phyloP scores from a whole-genome alignment of 64 coral and sea anemone genomes.

The Montipora sp. region DNA sequence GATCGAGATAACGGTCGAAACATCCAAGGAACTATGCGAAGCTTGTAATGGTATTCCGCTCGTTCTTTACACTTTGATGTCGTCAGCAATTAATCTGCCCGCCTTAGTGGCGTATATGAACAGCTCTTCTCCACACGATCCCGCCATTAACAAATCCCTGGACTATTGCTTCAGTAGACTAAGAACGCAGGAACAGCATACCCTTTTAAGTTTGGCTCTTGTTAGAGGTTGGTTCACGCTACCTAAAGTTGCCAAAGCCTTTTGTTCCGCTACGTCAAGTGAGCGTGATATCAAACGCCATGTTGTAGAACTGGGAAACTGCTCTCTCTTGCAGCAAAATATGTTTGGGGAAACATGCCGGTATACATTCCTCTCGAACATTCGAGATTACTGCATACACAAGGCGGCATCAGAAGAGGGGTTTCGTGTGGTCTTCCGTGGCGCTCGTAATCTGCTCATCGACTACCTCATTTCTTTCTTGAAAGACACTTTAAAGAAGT shows the following conservation, averaged over 20 bases:
- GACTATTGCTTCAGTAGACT: slow-evolving; percentile 16
- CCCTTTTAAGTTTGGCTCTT: not conserved
- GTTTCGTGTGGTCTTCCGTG: not conserved
- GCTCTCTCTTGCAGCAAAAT: not conserved
- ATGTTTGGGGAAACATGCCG: not conserved
- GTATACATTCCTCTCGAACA: not conserved
- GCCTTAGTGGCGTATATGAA: not conserved
- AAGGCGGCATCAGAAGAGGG: not conserved
- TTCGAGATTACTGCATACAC: not conserved
- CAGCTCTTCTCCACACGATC: not conserved
- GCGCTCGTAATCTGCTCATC: slow-evolving; percentile 7
- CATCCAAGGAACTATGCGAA: not conserved
- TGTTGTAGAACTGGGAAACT: not conserved
- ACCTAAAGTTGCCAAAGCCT: not conserved
- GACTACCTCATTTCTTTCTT: slow-evolving; percentile 32
- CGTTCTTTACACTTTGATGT: slow-evolving; percentile 2
- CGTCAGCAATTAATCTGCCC: not conserved
- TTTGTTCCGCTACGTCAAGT: not conserved
- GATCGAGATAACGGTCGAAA: not conserved
- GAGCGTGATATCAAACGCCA: not conserved
- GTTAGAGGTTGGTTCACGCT: slow-evolving; percentile 1
- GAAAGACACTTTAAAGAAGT: slow-evolving; percentile 13
- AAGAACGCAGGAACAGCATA: not conserved
- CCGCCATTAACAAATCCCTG: not conserved
- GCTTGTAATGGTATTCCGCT: slow-evolving; percentile 26